Percentiles rank a stretch among this genome's conserved stretches.
Conservation (phyloP, 2,113 vertebrate genomes). For the Polypterus bichir region DNA sequence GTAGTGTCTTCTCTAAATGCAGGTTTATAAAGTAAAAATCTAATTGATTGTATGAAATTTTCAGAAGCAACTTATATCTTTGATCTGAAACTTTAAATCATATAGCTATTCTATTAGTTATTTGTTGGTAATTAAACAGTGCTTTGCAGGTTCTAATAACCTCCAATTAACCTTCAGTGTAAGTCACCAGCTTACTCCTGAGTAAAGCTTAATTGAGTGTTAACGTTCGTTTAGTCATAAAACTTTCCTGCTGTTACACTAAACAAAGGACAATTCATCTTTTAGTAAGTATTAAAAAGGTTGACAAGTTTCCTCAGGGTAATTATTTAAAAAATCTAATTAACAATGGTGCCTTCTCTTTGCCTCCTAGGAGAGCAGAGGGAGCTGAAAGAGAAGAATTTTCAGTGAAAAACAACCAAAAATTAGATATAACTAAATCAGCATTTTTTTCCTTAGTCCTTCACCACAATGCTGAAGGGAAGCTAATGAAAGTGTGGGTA, state of each 20-base stretch:
- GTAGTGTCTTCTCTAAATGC: too few relatives aligned
- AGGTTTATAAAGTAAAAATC: too few relatives aligned
- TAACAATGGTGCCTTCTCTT: slow-evolving; percentile 35
- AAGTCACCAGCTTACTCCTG: slow-evolving; percentile 31
- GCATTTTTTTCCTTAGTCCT: too few relatives aligned
- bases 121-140: slow-evolving; percentile 34
- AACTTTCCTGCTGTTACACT: slow-evolving; percentile 57
- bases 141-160: slow-evolving; percentile 37
- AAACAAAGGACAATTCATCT: slow-evolving; percentile 41
- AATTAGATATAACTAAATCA: too few relatives aligned
- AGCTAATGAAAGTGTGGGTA: too few relatives aligned
- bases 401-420: too few relatives aligned
- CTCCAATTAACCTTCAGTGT: slow-evolving; percentile 44
- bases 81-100: too few relatives aligned
- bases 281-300: slow-evolving; percentile 44
- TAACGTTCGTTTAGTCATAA: slow-evolving; percentile 45
- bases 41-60: too few relatives aligned
- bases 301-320: slow-evolving; percentile 11
- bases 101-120: slow-evolving; percentile 33
- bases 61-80: too few relatives aligned
- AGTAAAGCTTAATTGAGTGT: slow-evolving; percentile 54
- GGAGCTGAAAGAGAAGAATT: too few relatives aligned
- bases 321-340: slow-evolving; percentile 47
- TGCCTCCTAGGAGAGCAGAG: too few relatives aligned
- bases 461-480: too few relatives aligned